Base-by-base conservation (phyloP, 1,140 invertebrate genomes). In the Hestina assimilis region DNA sequence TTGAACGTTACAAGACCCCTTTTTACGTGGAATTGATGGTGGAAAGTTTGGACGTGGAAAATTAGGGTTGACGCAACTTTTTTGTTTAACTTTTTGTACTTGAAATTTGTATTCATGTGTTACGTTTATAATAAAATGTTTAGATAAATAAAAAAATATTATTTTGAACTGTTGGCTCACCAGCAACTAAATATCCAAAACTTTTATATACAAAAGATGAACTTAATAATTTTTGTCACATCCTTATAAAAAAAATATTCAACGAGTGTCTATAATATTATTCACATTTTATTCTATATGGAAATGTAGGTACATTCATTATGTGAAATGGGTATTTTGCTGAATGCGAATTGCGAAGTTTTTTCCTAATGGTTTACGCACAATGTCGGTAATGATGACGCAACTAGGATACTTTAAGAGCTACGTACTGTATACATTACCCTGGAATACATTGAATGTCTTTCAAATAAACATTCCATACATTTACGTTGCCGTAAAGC, bases 1-100 rank as follows among this genome's bases (percentile, higher is more conserved):
- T 62, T 35, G 17, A 57, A 57, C 60, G 20, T 21, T 35, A 12
- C 38, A 21, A 57, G 53, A 66, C 66, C 66, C 69, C 57, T 71
- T 71, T 67, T 65, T 48, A 57, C 45, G 26, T 57, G 7, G 21
- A 50, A 57, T 50, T 38, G 33, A 50, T 50, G 31, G 33, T 15
- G 40, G 23, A 35, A 50, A 35, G 19, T 50, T 40, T 50, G 33
- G 47, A 50, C 21, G 14, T 23, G 47, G 47, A 31, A 38, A 50
- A 50, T 50, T 21, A 50, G 47, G 47, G 47, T 50, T 50, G 21
- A 38, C 33, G 14, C 17, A 40, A 24, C 4, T 9, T 35, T 35
- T 48, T 48, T 48, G 46, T 50, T 50, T 26, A 11, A 42, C 40
- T 42, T 42, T 42, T 42, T 24, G 21, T 11, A 4, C 11, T 17